These are phyloP conservation scores for Excalfactoria chinensis DNA, from an alignment of 2,113 vertebrate genomes.

Conservation along the genomic window DNA sequence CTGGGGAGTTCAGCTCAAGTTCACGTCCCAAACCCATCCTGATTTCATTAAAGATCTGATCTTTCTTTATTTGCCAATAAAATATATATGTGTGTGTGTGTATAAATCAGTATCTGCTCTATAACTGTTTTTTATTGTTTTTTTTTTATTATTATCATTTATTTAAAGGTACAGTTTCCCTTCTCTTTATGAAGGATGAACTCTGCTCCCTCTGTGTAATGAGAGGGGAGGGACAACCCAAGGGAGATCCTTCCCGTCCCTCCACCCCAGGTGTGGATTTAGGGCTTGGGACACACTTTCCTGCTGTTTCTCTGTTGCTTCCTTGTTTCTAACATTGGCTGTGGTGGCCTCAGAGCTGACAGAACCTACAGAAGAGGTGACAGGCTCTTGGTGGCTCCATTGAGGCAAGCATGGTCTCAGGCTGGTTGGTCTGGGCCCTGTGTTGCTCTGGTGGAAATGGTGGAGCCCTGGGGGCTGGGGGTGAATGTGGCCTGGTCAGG, in stretches of 20 bases:
- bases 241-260: neutral
- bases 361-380: neutral
- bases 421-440: neutral
- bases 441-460: neutral
- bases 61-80: slow-evolving; percentile 81
- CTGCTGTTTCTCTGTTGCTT: neutral
- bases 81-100: slow-evolving; percentile 31
- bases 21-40: slow-evolving; percentile 79
- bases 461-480: fast-evolving
- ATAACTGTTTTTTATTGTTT: slow-evolving; percentile 50
- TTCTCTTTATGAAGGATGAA: slow-evolving; percentile 4
- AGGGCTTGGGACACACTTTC: neutral
- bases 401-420: neutral
- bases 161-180: slow-evolving; percentile 14
- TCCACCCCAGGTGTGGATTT: neutral
- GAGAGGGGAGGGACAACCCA: neutral
- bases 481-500: neutral
- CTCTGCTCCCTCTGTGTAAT: neutral
- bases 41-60: slow-evolving; percentile 83
- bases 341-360: neutral
- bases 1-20: slow-evolving; percentile 80
- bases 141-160: slow-evolving; percentile 2
- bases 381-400: fast-evolving
- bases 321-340: neutral
- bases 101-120: slow-evolving; percentile 74